These are phyloP conservation scores for Xiphorhynchus elegans DNA, from an alignment of 2,113 vertebrate genomes.

Conservation along the genomic window DNA sequence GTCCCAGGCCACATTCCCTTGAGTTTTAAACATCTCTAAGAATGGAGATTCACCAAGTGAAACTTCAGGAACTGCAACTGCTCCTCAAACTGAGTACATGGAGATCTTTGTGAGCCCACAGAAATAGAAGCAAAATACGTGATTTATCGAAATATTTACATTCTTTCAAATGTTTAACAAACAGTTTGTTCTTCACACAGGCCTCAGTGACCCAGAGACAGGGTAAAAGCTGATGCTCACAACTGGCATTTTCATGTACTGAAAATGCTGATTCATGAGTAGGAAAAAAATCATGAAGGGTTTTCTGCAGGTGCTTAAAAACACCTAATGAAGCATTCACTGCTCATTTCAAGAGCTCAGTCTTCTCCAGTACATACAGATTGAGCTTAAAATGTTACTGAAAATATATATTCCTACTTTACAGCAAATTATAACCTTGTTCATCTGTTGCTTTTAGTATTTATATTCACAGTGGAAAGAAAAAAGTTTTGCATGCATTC, in stretches of 20 bases:
- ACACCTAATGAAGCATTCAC: neutral
- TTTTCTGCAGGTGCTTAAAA: neutral
- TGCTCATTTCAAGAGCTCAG: neutral
- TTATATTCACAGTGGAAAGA: neutral
- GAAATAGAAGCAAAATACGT: neutral
- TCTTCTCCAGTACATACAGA: neutral
- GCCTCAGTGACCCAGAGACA: neutral
- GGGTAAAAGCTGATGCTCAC: neutral
- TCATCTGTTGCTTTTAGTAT: neutral
- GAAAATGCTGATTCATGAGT: neutral
- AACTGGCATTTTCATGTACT: accelerated
- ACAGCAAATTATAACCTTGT: neutral
- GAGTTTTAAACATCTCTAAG: neutral
- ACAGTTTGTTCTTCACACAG: neutral
- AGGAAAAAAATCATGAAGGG: neutral
- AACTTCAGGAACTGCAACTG: neutral
- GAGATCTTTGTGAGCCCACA: neutral
- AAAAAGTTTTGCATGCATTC: neutral
- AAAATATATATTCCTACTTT: neutral
- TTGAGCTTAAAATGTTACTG: neutral
- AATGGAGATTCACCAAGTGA: neutral
- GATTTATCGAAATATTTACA: neutral
- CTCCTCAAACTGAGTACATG: neutral
- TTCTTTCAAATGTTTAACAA: neutral
- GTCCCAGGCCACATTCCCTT: neutral